phyloP scores from a whole-genome alignment of 1,140 invertebrate genomes.

The Drosophila pruinosa region DNA sequence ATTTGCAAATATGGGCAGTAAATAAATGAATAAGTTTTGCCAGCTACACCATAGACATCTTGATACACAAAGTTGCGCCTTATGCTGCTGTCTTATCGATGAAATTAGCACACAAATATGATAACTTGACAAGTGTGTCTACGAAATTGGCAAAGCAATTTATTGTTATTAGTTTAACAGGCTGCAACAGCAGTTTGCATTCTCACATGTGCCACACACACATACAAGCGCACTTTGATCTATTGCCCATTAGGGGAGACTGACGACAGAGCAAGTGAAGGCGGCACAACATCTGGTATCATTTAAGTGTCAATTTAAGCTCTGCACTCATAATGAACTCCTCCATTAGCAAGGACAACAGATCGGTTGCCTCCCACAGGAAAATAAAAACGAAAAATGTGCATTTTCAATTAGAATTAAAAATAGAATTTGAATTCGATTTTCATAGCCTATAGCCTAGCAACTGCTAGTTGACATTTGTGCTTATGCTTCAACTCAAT shows the following conservation, averaged over 20 bases:
- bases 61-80: background rate
- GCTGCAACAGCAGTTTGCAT: constrained; percentile 4
- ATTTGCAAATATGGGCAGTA: background rate
- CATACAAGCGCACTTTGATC: constrained; percentile 24
- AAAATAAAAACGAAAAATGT: constrained; percentile 22
- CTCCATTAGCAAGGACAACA: constrained; percentile 33
- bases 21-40: background rate
- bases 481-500: constrained; percentile 57
- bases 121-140: constrained; percentile 40
- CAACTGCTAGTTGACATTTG: constrained; percentile 36
- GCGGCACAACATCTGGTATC: constrained; percentile 49
- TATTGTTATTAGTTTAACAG: constrained; percentile 57
- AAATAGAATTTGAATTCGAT: constrained; percentile 42
- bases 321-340: constrained; percentile 36
- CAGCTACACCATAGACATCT: background rate
- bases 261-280: background rate
- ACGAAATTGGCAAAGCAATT: constrained; percentile 58
- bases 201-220: constrained; percentile 34
- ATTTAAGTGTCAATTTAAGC: constrained; percentile 66
- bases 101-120: constrained; percentile 20
- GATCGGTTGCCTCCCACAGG: background rate
- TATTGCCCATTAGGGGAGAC: constrained; percentile 9
- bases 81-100: constrained; percentile 10
- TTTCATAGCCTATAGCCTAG: too few species aligned
- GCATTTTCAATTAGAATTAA: constrained; percentile 54